These are phyloP conservation scores for Ivindomyrus marchei DNA, from an alignment of 2,113 vertebrate species.

Conservation along the genomic window DNA sequence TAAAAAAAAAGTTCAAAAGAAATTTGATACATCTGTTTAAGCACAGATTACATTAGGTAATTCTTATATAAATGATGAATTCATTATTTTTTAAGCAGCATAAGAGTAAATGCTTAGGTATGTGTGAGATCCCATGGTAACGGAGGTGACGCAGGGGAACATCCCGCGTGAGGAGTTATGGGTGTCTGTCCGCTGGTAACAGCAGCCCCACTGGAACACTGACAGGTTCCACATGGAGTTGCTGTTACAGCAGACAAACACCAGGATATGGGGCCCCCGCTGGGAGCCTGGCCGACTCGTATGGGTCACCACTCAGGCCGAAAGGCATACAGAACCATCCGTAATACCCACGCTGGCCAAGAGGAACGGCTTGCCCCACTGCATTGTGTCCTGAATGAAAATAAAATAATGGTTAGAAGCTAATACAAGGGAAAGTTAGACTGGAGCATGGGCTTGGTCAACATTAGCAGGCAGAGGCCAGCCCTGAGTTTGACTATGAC, in stretches of 20 bases:
- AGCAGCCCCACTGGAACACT: conserved; percentile 68
- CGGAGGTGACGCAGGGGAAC: not conserved
- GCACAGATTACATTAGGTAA: not conserved
- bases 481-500: conserved; percentile 55
- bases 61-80: not conserved
- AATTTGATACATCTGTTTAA: not conserved
- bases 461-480: conserved; percentile 33
- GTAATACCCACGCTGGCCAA: not conserved
- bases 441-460: conserved; percentile 20
- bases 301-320: not conserved
- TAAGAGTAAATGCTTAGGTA: not conserved
- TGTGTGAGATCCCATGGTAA: not conserved
- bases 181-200: conserved; percentile 60
- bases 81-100: not conserved
- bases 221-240: conserved; percentile 71
- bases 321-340: not conserved
- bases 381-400: not conserved
- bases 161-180: not conserved
- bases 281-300: not conserved
- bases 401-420: conserved; percentile 8
- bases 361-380: too few species aligned
- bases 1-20: not conserved
- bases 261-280: conserved; percentile 20
- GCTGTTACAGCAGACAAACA: conserved; percentile 68
- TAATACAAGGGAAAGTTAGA: conserved; percentile 22